Base-by-base conservation (phyloP, 2,888 invertebrate species). In the Mythimna impura region DNA sequence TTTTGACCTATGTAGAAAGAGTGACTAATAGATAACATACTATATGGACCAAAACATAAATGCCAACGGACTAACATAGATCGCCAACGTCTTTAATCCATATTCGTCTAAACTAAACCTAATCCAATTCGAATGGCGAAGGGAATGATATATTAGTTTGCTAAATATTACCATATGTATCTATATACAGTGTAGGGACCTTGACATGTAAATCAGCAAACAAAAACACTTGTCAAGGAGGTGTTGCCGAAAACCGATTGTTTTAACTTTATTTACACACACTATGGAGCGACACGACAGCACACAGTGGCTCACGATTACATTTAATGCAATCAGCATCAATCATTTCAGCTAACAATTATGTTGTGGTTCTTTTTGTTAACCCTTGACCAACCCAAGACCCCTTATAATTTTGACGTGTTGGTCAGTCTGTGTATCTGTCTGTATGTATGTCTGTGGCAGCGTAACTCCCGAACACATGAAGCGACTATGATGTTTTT, bases 61-160 rank as follows among this genome's bases (percentile, higher is more conserved):
- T 73, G 60, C 52, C 63, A 71, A 63, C 1, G 25, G 47, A 25
- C 14, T n/a, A 55, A 57, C 10, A 40, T n/a, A 40, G 22, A 55
- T 70, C 73, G 40, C 79, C 79, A 54, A 76, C 76, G 9, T 12
- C n/a, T 61, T 22, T 22, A 60, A 54, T 65, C 61, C 55, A 78
- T 64, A 61, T 64, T 55, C 7, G 36, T 12, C 12, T 12, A 17
- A 30, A 34, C 12, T 12, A 17, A 30, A 34, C 40, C 50, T 66
- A 67, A 47, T 64, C 58, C 30, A 47, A 47, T 30, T 25, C 25
- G 2, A 57, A 47, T 30, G 14, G 1, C 12, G 0, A 54, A 43
- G 12, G 17, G 2, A 57, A 36, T 50, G 12, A 30, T n/a, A 47
- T 25, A 25, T 66, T 6, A 7, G 17, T 47, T 47, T 7, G 47